Base-by-base conservation (phyloP, 2,113 vertebrate genomes). In the Glaucomys volans region DNA sequence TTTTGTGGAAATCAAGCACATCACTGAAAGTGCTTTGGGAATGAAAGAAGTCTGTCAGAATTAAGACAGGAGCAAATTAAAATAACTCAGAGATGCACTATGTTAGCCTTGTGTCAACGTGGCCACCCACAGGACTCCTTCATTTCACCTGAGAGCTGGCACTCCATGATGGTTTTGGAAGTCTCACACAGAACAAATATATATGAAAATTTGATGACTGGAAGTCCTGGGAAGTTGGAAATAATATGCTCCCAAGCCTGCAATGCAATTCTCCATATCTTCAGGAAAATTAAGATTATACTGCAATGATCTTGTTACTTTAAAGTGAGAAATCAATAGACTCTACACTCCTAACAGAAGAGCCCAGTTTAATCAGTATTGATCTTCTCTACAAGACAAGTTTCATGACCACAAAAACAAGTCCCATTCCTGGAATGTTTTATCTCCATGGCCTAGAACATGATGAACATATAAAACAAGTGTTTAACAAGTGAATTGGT, bases 1-100 rank as follows among this genome's bases (percentile, higher is more conserved):
- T 91, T 89, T 62, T 87, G 16, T 20, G 95, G 74, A 88, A 95
- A 71, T 44, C 26, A 93, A 92, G 89, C 95, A 18, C n/a, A 64
- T 47, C 90, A 89, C 42, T 64, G 16, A 79, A 74, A 72, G 47
- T 67, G 26, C 79, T 96, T 42, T 79, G 13, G 52, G 17, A 20
- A 83, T 42, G 64, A 77, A 87, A 44, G 26, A 20, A 87, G 17
- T 5, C 35, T 12, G 30, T 76, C 40, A 74, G 20, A 67, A 79
- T 42, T 50, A 16, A 77, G 32, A 75, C 7, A 57, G 17, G 59
- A 89, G 7, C 44, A 94, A 88, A 88, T 93, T 69, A 87, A 76
- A 64, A 26, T 26, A 62, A 74, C 10, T 71, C n/a, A 69, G 20
- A 90, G 50, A 42, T 52, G 18, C 11, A 54, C 11, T 62, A 20